Evolutionary conservation across 2,888 invertebrate species (phyloP), one percentile per base, ranked within the genome.

Genomic region (Phania funesta): DNA sequence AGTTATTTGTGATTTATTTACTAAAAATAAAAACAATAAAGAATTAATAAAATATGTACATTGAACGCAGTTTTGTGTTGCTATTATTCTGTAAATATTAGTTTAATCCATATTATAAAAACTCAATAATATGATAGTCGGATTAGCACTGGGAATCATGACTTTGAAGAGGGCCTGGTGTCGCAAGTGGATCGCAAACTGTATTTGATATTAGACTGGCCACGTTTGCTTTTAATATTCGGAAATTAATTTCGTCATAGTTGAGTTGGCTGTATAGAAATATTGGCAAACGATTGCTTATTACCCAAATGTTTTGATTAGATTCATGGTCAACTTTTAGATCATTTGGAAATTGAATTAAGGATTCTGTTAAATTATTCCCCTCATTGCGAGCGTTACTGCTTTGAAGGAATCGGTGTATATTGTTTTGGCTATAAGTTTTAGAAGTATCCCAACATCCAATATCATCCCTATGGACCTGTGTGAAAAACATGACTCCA

Each of bases 371-470:
- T 11, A 24, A 26, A 35, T 71, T 70, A 11, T 41, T 13, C 0
- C 18, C 46, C 26, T 13, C 0, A 13, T 26, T 16, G 18, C 11
- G 9, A 3, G 1, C 11, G 18, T 11, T 18, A 7, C 20, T 24
- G 9, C 78, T 80, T 7, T 76, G 62, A 4, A 83, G 46, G 9
- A 86, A 62, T 2, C 82, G 90, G 0, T 93, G 95, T 20, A 94
- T 90, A 85, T 94, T 94, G 85, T 94, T 94, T 8, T 91, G 91
- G 32, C 93, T 92, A 87, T 96, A 96, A 0, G 94, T 93, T 85
- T 95, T 95, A 0, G 92, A 92, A 0, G 94, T 94, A 86, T 96
- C 94, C 96, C 96, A 96, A 87, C 96, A 96, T 50, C 94, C 95
- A 0, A 97, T 91, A 16, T 94, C 93, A 87, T 96, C 95, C 73